phyloP scores from a whole-genome alignment of 1,140 invertebrate species.

The Drosophila ananassae region DNA sequence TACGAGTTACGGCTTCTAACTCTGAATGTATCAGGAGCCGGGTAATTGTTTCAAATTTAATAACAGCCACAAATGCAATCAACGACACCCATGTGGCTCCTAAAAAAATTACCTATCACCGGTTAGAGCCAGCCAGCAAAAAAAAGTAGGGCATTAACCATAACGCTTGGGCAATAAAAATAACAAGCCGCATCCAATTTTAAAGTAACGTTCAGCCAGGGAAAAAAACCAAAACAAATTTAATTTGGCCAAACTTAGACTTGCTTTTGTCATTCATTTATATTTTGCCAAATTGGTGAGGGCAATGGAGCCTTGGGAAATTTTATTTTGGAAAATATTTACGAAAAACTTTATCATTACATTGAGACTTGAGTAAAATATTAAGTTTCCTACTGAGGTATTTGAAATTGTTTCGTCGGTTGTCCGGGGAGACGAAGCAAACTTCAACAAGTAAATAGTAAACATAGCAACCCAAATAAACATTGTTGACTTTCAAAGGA shows the following conservation, averaged over 20 bases:
- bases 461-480: conserved; percentile 42
- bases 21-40: too few species aligned
- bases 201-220: conserved; percentile 41
- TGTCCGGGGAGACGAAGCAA: conserved; percentile 19
- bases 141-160: conserved; percentile 38
- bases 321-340: conserved; percentile 13
- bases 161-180: conserved; percentile 60
- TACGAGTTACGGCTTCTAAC: neutral
- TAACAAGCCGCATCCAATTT: conserved; percentile 70
- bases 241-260: conserved; percentile 35
- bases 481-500: conserved; percentile 18
- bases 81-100: conserved; percentile 50
- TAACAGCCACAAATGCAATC: conserved; percentile 22
- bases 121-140: conserved; percentile 10
- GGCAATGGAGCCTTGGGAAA: conserved; percentile 43
- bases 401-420: neutral
- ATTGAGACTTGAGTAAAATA: neutral
- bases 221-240: conserved; percentile 35
- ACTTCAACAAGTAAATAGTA: neutral
- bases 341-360: neutral
- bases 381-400: neutral
- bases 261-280: neutral
- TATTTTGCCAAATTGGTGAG: conserved; percentile 2
- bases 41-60: conserved; percentile 34
- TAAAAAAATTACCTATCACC: conserved; percentile 66